A percentile compares a stretch with the other conserved stretches of the same genome.
Evolutionary conservation across 2,888 invertebrate genomes (phyloP).

Genomic region (Scotopteryx bipunctaria): DNA sequence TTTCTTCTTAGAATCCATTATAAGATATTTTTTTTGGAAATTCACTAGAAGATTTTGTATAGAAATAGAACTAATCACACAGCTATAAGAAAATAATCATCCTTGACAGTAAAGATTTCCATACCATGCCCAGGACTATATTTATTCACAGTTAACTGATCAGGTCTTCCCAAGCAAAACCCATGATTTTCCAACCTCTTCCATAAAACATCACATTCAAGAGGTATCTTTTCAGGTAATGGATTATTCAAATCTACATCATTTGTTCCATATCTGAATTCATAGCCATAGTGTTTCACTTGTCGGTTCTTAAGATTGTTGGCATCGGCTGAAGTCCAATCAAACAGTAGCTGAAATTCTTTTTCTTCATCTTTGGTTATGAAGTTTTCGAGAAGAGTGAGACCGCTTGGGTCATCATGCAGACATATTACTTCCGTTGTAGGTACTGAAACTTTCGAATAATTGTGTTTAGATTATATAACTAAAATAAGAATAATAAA

Average conservation of each 20-base stretch:
- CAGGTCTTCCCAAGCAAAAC: conserved; percentile 79
- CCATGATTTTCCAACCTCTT: conserved; percentile 73
- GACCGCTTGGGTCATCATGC: conserved; percentile 85
- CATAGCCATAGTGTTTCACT: conserved; percentile 96
- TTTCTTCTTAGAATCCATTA: too few relatives aligned
- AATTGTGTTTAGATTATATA: not conserved
- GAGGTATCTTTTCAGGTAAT: conserved; percentile 87
- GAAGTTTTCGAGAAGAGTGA: conserved; percentile 88
- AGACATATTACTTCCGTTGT: conserved; percentile 59
- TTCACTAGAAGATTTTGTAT: too few relatives aligned
- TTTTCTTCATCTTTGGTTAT: conserved; percentile 87
- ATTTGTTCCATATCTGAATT: conserved; percentile 94
- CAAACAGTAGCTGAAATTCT: conserved; percentile 82
- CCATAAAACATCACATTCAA: conserved; percentile 86
- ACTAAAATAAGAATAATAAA: not conserved
- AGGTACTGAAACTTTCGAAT: conserved; percentile 60
- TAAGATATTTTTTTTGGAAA: too few relatives aligned
- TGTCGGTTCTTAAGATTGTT: conserved; percentile 88
- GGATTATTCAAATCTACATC: conserved; percentile 90
- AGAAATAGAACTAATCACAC: too few relatives aligned
- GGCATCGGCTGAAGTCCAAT: conserved; percentile 70
- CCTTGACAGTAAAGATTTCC: too few relatives aligned
- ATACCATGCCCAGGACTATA: conserved; percentile 93
- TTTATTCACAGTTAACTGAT: conserved; percentile 93
- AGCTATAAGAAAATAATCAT: too few relatives aligned